phyloP scores from a whole-genome alignment of 1,140 invertebrate species.

The Drosophila athabasca region DNA sequence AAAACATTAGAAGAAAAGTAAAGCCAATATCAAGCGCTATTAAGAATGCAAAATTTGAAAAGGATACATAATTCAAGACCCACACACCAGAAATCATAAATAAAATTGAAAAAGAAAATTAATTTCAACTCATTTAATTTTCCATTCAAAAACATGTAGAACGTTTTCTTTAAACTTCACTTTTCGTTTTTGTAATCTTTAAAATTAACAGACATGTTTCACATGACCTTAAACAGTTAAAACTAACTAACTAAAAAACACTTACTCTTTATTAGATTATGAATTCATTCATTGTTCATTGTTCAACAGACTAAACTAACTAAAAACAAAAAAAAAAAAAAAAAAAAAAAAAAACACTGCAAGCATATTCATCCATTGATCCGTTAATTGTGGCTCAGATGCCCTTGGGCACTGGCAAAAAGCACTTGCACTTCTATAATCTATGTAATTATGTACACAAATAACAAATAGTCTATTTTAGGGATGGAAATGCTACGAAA shows the following conservation, averaged over 20 bases:
- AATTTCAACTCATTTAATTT: constrained; percentile 70
- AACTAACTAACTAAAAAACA: constrained; percentile 47
- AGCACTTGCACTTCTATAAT: no score
- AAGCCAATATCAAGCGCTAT: neutral
- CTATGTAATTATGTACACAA: no score
- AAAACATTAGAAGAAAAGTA: no score
- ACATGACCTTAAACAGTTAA: constrained; percentile 41
- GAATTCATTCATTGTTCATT: constrained; percentile 15
- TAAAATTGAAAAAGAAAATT: constrained; percentile 60
- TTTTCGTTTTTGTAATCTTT: constrained; percentile 21
- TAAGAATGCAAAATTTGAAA: neutral
- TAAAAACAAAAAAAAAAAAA: no score
- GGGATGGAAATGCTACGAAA: no score
- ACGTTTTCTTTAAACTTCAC: constrained; percentile 8
- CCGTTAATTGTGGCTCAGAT: no score
- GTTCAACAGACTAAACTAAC: constrained; percentile 2
- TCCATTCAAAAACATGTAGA: constrained; percentile 45
- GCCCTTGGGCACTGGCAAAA: no score
- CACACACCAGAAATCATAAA: constrained; percentile 44
- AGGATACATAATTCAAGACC: constrained; percentile 10
- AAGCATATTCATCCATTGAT: no score
- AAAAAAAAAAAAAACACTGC: no score
- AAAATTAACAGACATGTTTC: constrained; percentile 59
- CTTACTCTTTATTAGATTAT: constrained; percentile 20
- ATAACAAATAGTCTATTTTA: no score